Conservation (phyloP, 2,797 vertebrate species). For the Columba guinea region DNA sequence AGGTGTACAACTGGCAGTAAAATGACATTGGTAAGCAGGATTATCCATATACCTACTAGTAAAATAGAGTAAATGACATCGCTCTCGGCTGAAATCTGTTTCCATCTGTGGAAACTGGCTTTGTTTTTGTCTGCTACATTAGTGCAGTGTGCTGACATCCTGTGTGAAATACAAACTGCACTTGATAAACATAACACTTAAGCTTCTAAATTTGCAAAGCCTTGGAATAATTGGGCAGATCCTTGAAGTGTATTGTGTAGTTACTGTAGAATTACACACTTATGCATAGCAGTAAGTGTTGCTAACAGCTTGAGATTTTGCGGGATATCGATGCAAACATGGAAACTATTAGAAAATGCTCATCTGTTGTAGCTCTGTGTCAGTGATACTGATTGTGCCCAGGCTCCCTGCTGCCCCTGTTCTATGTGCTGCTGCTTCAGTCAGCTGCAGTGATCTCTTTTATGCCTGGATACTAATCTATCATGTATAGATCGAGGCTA, state of each 20-base stretch:
- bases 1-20: conserved; percentile 13
- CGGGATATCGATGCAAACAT: neutral
- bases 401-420: neutral
- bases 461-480: neutral
- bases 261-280: neutral
- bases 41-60: conserved; percentile 49
- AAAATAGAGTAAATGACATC: conserved; percentile 52
- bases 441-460: neutral
- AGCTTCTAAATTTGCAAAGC: neutral
- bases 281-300: neutral
- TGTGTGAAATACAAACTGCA: neutral
- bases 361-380: neutral
- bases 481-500: neutral
- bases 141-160: neutral
- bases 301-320: neutral
- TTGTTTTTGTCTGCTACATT: conserved; percentile 32
- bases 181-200: neutral
- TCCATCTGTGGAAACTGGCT: conserved; percentile 49
- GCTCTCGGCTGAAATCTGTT: conserved; percentile 55
- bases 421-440: neutral
- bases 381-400: neutral
- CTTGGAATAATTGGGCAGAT: neutral
- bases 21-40: conserved; percentile 50
- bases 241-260: neutral
- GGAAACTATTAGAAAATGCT: neutral